Evolutionary conservation across 2,797 vertebrate genomes (phyloP).

Genomic region (Gobio occitaniae): DNA sequence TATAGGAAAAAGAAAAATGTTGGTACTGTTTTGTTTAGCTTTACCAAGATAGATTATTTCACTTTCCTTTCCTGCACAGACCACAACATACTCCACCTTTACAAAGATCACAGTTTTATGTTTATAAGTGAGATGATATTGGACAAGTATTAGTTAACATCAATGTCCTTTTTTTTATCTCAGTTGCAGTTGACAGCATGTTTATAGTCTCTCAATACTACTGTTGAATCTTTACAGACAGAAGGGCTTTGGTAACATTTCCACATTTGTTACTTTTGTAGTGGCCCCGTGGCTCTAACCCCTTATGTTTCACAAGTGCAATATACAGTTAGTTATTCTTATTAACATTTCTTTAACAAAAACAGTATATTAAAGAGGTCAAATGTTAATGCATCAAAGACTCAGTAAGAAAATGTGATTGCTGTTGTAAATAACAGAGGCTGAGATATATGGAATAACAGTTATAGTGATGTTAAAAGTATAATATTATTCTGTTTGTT

Average conservation of each 20-base stretch:
- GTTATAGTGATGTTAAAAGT: conserved; percentile 18
- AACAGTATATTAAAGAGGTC: conserved; percentile 4
- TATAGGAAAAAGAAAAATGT: conserved; percentile 14
- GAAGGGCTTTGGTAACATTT: conserved; percentile 30
- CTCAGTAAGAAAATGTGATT: conserved; percentile 12
- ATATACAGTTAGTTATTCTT: conserved; percentile 29
- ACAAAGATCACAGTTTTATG: conserved; percentile 8
- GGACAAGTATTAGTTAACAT: conserved; percentile 1
- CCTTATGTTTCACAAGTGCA: conserved; percentile 36
- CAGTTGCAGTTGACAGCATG: neutral
- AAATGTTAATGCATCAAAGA: neutral
- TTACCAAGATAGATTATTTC: conserved; percentile 26
- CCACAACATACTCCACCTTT: conserved; percentile 27
- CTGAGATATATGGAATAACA: conserved; percentile 7
- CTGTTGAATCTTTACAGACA: neutral
- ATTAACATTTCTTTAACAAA: conserved; percentile 15
- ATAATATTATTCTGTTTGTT: conserved; percentile 23
- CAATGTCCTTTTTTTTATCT: neutral
- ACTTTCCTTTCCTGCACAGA: conserved; percentile 24
- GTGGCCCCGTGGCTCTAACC: neutral
- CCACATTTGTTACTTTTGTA: neutral
- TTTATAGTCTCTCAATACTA: conserved; percentile 10
- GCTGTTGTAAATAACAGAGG: conserved; percentile 20
- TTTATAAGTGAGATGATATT: neutral
- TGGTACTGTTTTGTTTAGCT: conserved; percentile 54